Conservation (phyloP, 2,888 invertebrate genomes). For the Oxyscelio sp. region DNA sequence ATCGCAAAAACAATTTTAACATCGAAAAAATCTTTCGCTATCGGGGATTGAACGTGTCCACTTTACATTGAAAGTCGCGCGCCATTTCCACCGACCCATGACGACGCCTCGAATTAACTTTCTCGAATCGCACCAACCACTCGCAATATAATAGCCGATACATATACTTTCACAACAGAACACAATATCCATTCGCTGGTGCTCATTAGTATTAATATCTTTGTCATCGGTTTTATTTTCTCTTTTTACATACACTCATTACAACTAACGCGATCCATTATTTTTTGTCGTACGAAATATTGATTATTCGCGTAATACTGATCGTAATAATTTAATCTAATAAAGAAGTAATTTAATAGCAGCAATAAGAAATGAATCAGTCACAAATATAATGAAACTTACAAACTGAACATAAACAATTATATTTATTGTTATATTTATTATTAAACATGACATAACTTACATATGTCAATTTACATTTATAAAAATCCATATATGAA, state of each 20-base stretch:
- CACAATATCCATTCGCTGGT: constrained; percentile 16
- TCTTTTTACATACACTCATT: constrained; percentile 34
- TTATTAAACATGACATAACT: no score
- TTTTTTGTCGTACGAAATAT: constrained; percentile 10
- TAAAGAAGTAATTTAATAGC: constrained; percentile 4
- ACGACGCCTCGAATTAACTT: constrained; percentile 52
- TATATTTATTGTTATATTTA: no score
- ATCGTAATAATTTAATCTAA: constrained; percentile 33
- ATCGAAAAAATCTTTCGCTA: constrained; percentile 53
- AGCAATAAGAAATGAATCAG: constrained; percentile 23
- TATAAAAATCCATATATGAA: no score
- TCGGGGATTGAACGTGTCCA: constrained; percentile 58
- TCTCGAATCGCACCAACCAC: constrained; percentile 27
- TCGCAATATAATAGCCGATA: not conserved
- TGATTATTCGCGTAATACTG: constrained; percentile 7
- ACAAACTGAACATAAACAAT: no score
- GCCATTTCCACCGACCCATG: constrained; percentile 45
- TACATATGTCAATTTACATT: no score
- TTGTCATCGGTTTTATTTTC: constrained; percentile 40
- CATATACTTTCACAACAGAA: constrained; percentile 12
- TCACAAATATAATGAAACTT: constrained; percentile 20
- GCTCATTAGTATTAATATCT: constrained; percentile 33
- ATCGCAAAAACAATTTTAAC: constrained; percentile 56
- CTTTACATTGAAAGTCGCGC: constrained; percentile 58
- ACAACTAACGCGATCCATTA: constrained; percentile 1